Conservation (phyloP, 2,888 invertebrate genomes). For the Calliphora vomitoria region DNA sequence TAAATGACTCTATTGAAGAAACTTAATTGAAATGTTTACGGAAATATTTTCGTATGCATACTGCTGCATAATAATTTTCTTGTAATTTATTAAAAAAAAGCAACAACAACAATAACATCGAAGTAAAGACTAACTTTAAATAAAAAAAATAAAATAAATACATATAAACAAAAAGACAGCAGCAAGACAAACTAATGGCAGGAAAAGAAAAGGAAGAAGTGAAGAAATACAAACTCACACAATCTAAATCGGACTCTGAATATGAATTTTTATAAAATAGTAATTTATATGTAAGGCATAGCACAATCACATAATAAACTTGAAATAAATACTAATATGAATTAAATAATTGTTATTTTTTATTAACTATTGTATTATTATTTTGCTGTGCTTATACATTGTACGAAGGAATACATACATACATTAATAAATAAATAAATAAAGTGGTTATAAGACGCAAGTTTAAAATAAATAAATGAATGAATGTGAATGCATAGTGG, state of each 20-base stretch:
- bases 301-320: slow-evolving; percentile 60
- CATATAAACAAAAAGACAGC: neutral
- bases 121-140: slow-evolving; percentile 35
- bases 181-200: slow-evolving; percentile 30
- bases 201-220: slow-evolving; percentile 56
- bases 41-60: slow-evolving; percentile 62
- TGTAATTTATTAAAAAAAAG: slow-evolving; percentile 53
- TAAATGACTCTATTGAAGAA: slow-evolving; percentile 32
- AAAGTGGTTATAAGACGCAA: slow-evolving; percentile 21
- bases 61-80: slow-evolving; percentile 53
- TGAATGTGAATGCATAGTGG: slow-evolving; percentile 10
- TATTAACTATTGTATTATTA: slow-evolving; percentile 6
- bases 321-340: slow-evolving; percentile 62
- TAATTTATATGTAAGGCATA: slow-evolving; percentile 67
- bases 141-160: neutral
- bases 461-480: slow-evolving; percentile 19
- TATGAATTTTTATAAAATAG: slow-evolving; percentile 38
- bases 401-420: slow-evolving; percentile 2
- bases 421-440: slow-evolving; percentile 7
- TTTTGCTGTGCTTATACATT: neutral
- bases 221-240: neutral
- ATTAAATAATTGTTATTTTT: slow-evolving; percentile 60
- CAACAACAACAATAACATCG: slow-evolving; percentile 37
- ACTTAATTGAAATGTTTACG: slow-evolving; percentile 65
- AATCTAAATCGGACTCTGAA: slow-evolving; percentile 11